Conservation (phyloP, 2,113 vertebrate species). For the Etia nguti region DNA sequence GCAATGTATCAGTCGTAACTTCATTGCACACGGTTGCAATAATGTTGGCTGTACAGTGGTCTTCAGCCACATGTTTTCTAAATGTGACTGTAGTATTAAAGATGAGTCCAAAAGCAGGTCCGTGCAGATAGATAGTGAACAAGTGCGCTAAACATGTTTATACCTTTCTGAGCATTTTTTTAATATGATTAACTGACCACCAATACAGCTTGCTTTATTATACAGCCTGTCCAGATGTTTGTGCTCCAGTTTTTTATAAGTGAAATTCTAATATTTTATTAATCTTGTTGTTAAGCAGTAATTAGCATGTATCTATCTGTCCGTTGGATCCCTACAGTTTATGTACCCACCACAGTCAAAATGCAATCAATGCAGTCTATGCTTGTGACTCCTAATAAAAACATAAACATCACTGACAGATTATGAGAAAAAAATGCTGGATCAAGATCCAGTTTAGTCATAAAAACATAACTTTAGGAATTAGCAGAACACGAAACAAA, state of each 20-base stretch:
- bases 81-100: neutral
- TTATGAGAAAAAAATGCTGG: neutral
- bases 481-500: neutral
- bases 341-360: neutral
- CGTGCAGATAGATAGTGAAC: neutral
- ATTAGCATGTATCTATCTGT: neutral
- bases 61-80: neutral
- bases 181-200: neutral
- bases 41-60: neutral
- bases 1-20: neutral
- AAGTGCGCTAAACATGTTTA: rapidly evolving
- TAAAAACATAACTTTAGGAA: neutral
- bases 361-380: neutral
- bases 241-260: neutral
- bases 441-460: neutral
- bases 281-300: neutral
- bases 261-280: neutral
- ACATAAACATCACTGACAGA: neutral
- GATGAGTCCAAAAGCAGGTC: neutral
- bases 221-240: rapidly evolving
- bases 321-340: neutral
- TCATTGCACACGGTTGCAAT: neutral
- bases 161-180: rapidly evolving
- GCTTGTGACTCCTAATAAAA: neutral
- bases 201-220: neutral